phyloP scores from a whole-genome alignment of 2,797 vertebrate species.

The Rhinella marina region DNA sequence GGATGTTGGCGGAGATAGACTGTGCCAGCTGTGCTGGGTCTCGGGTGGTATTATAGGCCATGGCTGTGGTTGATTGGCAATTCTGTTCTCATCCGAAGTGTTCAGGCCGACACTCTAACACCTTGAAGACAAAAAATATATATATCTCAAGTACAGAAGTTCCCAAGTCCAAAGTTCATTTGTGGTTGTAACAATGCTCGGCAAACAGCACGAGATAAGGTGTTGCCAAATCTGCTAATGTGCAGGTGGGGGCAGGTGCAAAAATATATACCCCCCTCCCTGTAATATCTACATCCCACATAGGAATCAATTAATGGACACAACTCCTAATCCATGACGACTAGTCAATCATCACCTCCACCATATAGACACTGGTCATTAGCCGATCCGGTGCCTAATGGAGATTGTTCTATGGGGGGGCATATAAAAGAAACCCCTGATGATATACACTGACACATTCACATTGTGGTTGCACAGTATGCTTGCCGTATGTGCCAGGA shows the following conservation, averaged over 20 bases:
- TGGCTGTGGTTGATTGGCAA: background rate
- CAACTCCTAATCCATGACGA: background rate
- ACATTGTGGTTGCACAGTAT: background rate
- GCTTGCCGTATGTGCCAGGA: no score
- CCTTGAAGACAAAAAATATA: slow-evolving; percentile 6
- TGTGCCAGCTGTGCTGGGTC: slow-evolving; percentile 76
- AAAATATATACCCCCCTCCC: background rate
- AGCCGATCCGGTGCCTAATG: no score
- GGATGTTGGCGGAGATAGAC: slow-evolving; percentile 78
- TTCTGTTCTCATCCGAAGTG: background rate
- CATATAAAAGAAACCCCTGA: no score
- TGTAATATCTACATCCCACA: background rate
- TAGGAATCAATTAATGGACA: background rate
- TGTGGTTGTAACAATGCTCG: background rate
- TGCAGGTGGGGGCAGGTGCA: background rate
- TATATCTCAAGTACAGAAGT: background rate
- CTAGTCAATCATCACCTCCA: no score
- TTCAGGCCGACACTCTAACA: background rate
- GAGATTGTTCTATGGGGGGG: no score
- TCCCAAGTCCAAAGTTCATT: background rate
- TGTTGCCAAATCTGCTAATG: background rate
- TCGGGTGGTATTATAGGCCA: slow-evolving; percentile 62
- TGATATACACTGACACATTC: no score
- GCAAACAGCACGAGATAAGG: background rate
- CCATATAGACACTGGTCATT: background rate